Conservation (phyloP, 2,113 vertebrate species). For the Hemiprocne comata region DNA sequence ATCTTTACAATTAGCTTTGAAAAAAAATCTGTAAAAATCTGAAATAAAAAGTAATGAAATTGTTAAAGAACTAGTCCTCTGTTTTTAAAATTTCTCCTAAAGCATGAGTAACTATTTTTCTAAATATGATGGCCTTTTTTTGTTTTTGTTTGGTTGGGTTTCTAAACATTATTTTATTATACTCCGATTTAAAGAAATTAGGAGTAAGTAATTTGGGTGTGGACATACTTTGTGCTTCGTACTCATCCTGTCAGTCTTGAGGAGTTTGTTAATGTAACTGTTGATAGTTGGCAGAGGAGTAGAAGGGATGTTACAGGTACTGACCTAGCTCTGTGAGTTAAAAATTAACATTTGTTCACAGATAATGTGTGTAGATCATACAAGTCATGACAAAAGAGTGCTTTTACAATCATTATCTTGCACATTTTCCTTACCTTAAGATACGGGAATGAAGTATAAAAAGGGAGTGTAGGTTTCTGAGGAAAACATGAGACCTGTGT, state of each 20-base stretch:
- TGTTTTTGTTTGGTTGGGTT: background rate
- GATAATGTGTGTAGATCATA: background rate
- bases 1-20: background rate
- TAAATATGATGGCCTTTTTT: background rate
- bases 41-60: background rate
- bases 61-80: background rate
- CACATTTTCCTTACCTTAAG: background rate
- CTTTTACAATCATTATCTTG: background rate
- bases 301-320: background rate
- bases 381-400: background rate
- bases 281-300: background rate
- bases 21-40: background rate
- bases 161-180: background rate
- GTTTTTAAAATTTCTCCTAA: background rate
- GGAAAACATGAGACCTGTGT: background rate
- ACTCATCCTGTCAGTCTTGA: background rate
- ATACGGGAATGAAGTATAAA: background rate
- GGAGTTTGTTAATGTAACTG: background rate
- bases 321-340: background rate
- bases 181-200: background rate
- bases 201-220: background rate
- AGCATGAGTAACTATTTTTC: background rate
- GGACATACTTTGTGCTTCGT: background rate
- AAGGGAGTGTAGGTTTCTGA: rapidly evolving
- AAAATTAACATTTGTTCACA: background rate